phyloP scores from a whole-genome alignment of 2,113 vertebrate genomes.

The Benitochromis conjunctus region DNA sequence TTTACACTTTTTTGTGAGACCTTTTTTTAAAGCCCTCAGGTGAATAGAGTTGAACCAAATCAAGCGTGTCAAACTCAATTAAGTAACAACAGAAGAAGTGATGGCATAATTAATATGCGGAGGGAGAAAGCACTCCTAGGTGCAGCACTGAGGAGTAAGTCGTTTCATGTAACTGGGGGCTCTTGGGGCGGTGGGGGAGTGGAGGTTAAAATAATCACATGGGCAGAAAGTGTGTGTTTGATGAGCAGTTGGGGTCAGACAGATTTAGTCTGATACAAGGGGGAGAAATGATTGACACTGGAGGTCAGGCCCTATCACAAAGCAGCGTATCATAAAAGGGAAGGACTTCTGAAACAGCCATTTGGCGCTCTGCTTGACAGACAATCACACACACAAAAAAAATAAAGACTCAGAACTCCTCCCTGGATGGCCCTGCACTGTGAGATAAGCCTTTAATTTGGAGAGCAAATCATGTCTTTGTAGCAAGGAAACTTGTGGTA shows the following conservation, averaged over 20 bases:
- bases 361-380: constrained; percentile 46
- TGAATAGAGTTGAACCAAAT: constrained; percentile 14
- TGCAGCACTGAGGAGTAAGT: background rate
- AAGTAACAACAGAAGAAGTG: background rate
- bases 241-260: constrained; percentile 10
- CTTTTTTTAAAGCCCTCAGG: background rate
- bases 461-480: constrained; percentile 43
- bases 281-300: constrained; percentile 41
- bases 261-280: constrained; percentile 10
- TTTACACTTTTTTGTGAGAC: background rate
- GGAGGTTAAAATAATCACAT: background rate
- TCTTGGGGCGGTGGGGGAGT: background rate
- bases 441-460: constrained; percentile 61
- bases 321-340: constrained; percentile 35
- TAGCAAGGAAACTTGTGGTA: constrained; percentile 12
- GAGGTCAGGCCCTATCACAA: constrained; percentile 28
- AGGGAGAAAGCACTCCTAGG: background rate
- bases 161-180: background rate
- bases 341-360: constrained; percentile 34
- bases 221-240: background rate
- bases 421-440: constrained; percentile 2
- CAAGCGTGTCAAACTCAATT: constrained; percentile 23
- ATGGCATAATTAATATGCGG: constrained; percentile 8
- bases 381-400: constrained; percentile 10
- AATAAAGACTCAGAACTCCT: constrained; percentile 14